Evolutionary conservation across 2,888 invertebrate species (phyloP).

Genomic region (Acheta domesticus): DNA sequence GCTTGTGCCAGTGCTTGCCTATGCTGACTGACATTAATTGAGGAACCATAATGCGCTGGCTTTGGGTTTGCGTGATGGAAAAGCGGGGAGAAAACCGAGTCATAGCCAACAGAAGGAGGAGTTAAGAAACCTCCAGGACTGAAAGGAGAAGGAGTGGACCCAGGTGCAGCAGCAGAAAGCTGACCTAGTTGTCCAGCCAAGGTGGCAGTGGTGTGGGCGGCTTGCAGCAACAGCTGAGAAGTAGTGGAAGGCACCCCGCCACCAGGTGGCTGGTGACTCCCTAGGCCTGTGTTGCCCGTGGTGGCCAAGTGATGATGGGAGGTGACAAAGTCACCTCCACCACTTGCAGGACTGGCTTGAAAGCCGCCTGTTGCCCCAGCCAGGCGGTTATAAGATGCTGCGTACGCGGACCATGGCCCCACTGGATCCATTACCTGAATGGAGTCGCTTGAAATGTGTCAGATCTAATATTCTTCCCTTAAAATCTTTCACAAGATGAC

Average conservation of each 20-base stretch:
- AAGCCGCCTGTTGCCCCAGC: conserved; percentile 65
- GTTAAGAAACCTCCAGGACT: conserved; percentile 71
- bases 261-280: conserved; percentile 33
- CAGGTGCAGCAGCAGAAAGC: conserved; percentile 32
- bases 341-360: conserved; percentile 52
- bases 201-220: conserved; percentile 57
- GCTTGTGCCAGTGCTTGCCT: conserved; percentile 36
- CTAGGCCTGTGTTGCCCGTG: conserved; percentile 32
- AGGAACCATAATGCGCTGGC: conserved; percentile 67
- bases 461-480: conserved; percentile 23
- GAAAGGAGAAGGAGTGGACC: conserved; percentile 60
- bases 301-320: conserved; percentile 34
- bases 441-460: conserved; percentile 23
- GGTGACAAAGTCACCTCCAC: conserved; percentile 41
- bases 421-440: conserved; percentile 76
- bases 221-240: conserved; percentile 60
- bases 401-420: conserved; percentile 80
- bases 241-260: conserved; percentile 53
- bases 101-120: conserved; percentile 73
- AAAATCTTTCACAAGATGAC: conserved; percentile 23
- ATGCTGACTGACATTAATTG: conserved; percentile 48
- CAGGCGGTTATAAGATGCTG: conserved; percentile 71
- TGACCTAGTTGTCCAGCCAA: conserved; percentile 54
- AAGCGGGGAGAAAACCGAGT: conserved; percentile 76
- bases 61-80: conserved; percentile 76